These are phyloP conservation scores for Montipora cactus DNA, from an alignment of 64 coral and sea anemone genomes.

Conservation along the genomic window DNA sequence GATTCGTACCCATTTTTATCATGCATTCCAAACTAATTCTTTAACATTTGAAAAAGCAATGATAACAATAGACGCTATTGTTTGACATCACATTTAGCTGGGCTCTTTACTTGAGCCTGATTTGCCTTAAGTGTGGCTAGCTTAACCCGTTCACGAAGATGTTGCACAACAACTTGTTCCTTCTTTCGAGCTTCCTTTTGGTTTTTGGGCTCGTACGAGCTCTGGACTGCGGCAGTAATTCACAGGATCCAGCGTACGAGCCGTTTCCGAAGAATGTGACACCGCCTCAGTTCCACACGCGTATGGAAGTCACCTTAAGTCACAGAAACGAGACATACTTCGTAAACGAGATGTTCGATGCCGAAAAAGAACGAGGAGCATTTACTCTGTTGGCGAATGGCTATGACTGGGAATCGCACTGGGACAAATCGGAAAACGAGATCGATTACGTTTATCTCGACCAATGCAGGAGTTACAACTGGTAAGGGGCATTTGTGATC, in stretches of 20 bases:
- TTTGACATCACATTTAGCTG: too few relatives aligned
- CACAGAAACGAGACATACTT: conserved; percentile 39
- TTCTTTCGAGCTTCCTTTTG: neutral
- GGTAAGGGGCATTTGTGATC: neutral
- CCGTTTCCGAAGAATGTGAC: conserved; percentile 24
- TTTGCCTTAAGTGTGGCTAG: too few relatives aligned
- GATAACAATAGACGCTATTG: too few relatives aligned
- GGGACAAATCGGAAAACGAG: conserved; percentile 17
- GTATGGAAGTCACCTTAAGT: conserved; percentile 11
- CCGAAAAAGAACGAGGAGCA: neutral
- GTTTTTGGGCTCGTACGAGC: neutral
- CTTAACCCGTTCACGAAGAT: neutral
- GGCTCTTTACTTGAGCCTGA: too few relatives aligned
- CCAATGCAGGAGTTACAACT: conserved; percentile 1
- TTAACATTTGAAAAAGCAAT: too few relatives aligned
- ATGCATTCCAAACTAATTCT: too few relatives aligned
- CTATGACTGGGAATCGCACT: conserved; percentile 20
- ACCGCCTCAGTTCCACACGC: conserved; percentile 23
- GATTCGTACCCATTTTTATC: too few relatives aligned
- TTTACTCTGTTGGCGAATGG: conserved; percentile 8
- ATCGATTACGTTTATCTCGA: neutral
- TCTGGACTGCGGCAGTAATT: conserved; percentile 30
- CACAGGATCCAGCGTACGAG: conserved; percentile 6
- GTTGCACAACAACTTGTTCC: neutral
- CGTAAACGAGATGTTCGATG: conserved; percentile 4